Evolutionary conservation across 2,113 vertebrate genomes (phyloP), one percentile per base, ranked within the genome.

Genomic region (Aythya baeri): DNA sequence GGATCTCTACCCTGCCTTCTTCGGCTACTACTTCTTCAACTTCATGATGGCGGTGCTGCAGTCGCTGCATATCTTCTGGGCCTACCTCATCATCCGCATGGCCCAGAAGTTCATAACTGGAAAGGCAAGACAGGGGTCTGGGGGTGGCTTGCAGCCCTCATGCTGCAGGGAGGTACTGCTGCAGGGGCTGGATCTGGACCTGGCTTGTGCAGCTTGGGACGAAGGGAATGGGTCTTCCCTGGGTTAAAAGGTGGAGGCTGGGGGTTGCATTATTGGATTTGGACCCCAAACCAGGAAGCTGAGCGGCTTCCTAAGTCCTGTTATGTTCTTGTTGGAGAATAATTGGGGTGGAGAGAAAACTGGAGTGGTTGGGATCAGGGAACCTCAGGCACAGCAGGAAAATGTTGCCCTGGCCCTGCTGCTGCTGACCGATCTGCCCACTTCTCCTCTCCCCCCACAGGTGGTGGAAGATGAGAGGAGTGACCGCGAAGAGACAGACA

Each of bases 1-100:
- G 93, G 98, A 99, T 6, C 70, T 99, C 44, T 99, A 99, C 66
- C 96, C 98, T 0, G 97, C 99, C 6, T 99, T 99, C 96, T 99
- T 99, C 1, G 99, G 99, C 9, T 99, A 99, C 83, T 99, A 99
- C 97, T 99, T 99, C 97, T 99, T 99, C 97, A 99, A 99, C 11
- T 96, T 95, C 70, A 99, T 99, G 96, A 97, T 99, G 97, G 97
- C 98, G 66, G 96, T 98, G 72, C 98, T 99, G 27, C 99, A 99
- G 96, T 97, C 97, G 74, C 98, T 99, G 75, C 99, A 99, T 73
- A 71, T 99, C 96, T 99, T 99, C 98, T 99, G 99, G 99, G 99
- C 99, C 25, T 98, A 97, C 91, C 98, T 99, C 97, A 99, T 99
- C 91, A 96, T 99, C 86, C 98, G 99, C 50, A 99, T 99, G 97